Percentiles rank a stretch among this genome's conserved stretches.
Conservation (phyloP, 1,140 invertebrate species). For the Papilio polytes region DNA sequence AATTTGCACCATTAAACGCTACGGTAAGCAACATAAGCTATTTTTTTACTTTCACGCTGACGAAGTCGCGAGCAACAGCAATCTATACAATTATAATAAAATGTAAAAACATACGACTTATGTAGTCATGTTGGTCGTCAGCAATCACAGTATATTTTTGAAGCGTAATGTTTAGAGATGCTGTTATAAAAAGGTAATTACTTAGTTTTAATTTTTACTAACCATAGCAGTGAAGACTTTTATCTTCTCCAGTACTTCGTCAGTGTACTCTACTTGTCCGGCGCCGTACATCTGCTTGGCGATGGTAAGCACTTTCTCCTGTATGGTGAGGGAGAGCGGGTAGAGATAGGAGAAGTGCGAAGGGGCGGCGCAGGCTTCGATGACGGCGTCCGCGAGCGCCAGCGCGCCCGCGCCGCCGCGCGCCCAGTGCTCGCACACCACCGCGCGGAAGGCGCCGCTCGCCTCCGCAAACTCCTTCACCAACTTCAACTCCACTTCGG, state of each 20-base stretch:
- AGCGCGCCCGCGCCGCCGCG: conserved; percentile 95
- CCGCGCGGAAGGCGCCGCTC: conserved; percentile 94
- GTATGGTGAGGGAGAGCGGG: conserved; percentile 89
- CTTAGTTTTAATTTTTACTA: conserved; percentile 35
- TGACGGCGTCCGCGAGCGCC: conserved; percentile 94
- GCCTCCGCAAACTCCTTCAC: conserved; percentile 89
- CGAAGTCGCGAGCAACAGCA: no score
- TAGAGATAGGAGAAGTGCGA: conserved; percentile 93
- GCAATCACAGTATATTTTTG: no score
- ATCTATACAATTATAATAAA: no score
- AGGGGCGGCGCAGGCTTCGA: conserved; percentile 88
- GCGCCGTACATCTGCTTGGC: conserved; percentile 99
- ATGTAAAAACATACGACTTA: no score
- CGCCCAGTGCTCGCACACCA: conserved; percentile 96
- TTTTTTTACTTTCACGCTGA: no score
- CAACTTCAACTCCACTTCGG: conserved; percentile 92
- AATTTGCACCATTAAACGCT: no score
- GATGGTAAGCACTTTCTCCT: conserved; percentile 95
- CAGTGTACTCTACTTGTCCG: conserved; percentile 90
- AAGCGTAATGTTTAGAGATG: no score
- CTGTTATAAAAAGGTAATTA: no score
- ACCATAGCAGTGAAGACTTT: conserved; percentile 87
- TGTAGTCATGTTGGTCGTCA: no score
- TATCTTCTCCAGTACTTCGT: conserved; percentile 88
- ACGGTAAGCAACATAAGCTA: no score